Base-by-base conservation (phyloP, 2,797 vertebrate species). In the Mionectes olivaceus region DNA sequence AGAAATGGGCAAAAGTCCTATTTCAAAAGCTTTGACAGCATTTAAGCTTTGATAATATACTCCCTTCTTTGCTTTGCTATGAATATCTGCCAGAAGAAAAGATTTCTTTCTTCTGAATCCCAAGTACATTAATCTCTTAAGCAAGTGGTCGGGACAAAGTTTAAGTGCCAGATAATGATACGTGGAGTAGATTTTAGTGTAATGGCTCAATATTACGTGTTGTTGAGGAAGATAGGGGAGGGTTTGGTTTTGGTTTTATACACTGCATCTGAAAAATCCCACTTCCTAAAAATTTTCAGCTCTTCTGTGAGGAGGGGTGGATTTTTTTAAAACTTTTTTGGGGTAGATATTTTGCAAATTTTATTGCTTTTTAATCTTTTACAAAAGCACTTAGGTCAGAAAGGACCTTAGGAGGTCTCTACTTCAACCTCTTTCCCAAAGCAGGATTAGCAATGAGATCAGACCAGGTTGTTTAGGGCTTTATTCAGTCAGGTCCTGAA, bases 21-120 rank as follows among this genome's bases (percentile, higher is more conserved):
- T 90, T 93, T 95, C 55, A 70, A 94, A 94, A 94, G 27, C 47
- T 89, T 91, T 46, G 53, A 25, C 22, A 70, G 50, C 65, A 88
- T 63, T 56, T 76, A 79, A 79, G 67, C 63, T 95, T 90, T 79
- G 82, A 70, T 79, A 90, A 79, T 43, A 55, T 18, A 70, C 53
- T 93, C 81, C 81, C 41, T 87, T 83, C 76, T 92, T 95, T 87
- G 27, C 44, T 94, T 70, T 87, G 41, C 81, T 90, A 10, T 69
- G 39, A 88, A 90, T 83, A 74, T 21, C 37, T 79, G 63, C n/a
- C 2, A 12, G 70, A 81, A 75, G 69, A 96, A 94, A 94, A 61
- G n/a, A 30, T 70, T 95, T 86, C 63, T 91, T 92, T 86, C 77
- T 82, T 86, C 67, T 79, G 30, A 70, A 84, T 69, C 49, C 37